Evolutionary conservation across 2,113 vertebrate species (phyloP).

Genomic region (Casuarius casuarius): DNA sequence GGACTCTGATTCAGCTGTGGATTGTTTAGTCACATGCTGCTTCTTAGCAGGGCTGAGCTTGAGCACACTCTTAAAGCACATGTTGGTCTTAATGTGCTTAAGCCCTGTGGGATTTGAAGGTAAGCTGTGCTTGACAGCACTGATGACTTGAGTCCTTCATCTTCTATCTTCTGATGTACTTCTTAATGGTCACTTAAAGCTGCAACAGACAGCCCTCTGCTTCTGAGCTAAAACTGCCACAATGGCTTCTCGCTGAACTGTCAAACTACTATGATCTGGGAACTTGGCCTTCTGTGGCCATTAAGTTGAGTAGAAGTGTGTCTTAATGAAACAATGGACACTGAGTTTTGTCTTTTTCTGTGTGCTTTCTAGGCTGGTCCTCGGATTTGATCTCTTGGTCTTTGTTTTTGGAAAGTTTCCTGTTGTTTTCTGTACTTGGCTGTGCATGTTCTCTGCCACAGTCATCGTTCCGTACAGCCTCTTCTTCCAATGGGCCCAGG

Average conservation of each 20-base stretch:
- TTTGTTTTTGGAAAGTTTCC: slow-evolving; percentile 90
- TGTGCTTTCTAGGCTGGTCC: slow-evolving; percentile 83
- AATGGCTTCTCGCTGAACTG: not conserved
- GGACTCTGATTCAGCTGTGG: not conserved
- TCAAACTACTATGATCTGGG: not conserved
- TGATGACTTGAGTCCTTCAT: not conserved
- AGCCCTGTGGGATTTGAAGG: slow-evolving; percentile 11
- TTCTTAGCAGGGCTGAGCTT: slow-evolving; percentile 7
- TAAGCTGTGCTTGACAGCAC: not conserved
- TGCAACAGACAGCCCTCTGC: not conserved
- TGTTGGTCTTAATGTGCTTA: slow-evolving; percentile 16
- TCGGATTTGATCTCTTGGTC: slow-evolving; percentile 91
- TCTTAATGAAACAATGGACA: not conserved
- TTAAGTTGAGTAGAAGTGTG: not conserved
- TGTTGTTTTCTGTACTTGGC: slow-evolving; percentile 87
- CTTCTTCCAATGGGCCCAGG: slow-evolving; percentile 85
- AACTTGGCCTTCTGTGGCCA: not conserved
- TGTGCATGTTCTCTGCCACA: slow-evolving; percentile 89
- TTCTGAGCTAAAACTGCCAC: not conserved
- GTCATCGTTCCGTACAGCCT: slow-evolving; percentile 87
- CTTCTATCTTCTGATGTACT: not conserved
- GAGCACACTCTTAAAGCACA: not conserved
- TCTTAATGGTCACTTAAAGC: not conserved
- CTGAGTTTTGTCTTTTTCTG: not conserved
- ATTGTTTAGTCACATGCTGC: not conserved